Conservation (phyloP, 2,797 vertebrate species). For the Arnoldichthys spilopterus region DNA sequence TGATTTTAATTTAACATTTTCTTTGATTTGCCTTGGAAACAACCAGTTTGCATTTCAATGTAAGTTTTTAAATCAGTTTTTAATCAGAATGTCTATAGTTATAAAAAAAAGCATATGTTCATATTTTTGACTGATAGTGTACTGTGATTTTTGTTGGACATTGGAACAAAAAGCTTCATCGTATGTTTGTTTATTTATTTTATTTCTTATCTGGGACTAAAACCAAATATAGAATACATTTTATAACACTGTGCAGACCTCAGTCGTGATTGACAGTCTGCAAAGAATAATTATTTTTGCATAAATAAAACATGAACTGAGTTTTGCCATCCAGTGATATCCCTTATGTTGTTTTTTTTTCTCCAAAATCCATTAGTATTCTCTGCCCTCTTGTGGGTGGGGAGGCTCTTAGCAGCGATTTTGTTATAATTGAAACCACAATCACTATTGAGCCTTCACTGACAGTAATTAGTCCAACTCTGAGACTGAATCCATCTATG, state of each 20-base stretch:
- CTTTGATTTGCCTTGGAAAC: no score
- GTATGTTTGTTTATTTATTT: slow-evolving; percentile 3
- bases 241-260: slow-evolving; percentile 58
- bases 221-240: slow-evolving; percentile 49
- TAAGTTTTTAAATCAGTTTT: no score
- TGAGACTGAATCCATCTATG: not conserved
- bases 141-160: not conserved
- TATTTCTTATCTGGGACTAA: slow-evolving; percentile 49
- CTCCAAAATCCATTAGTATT: slow-evolving; percentile 25
- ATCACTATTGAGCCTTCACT: slow-evolving; percentile 10
- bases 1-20: no score
- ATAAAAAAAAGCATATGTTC: no score
- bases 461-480: not conserved
- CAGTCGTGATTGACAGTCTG: slow-evolving; percentile 54
- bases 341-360: slow-evolving; percentile 1
- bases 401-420: slow-evolving; percentile 38
- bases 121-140: no score
- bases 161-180: not conserved
- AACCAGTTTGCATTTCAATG: no score
- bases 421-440: slow-evolving; percentile 16
- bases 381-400: slow-evolving; percentile 39
- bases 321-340: slow-evolving; percentile 29
- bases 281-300: slow-evolving; percentile 54
- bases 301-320: slow-evolving; percentile 51
- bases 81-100: no score